These are phyloP conservation scores for Megaptera novaeangliae DNA, from an alignment of 2,113 vertebrate species.

Conservation along the genomic window DNA sequence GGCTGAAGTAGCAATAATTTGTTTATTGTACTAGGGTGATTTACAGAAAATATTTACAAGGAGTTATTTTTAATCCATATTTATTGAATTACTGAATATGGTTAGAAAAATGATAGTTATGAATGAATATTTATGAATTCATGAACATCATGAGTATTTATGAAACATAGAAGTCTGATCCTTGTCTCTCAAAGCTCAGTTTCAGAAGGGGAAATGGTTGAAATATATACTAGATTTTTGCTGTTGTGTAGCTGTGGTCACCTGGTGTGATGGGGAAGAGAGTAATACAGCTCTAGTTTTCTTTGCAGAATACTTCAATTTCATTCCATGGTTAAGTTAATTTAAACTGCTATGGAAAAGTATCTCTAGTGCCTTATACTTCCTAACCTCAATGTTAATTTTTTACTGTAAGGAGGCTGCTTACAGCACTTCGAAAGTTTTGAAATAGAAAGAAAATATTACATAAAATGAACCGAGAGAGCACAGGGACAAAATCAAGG, in stretches of 20 bases:
- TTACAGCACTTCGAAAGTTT: neutral
- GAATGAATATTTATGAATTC: neutral
- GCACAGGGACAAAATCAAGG: neutral
- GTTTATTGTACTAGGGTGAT: neutral
- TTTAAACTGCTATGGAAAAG: neutral
- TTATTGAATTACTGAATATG: neutral
- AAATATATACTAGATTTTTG: neutral
- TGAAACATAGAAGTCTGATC: neutral
- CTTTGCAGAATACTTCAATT: neutral
- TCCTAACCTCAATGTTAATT: neutral
- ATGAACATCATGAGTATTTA: neutral
- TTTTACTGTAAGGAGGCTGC: neutral
- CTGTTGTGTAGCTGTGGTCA: neutral
- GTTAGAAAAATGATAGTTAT: neutral
- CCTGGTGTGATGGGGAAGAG: neutral
- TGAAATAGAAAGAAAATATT: neutral
- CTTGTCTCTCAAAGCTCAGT: neutral
- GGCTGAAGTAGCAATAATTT: neutral
- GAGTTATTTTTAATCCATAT: neutral
- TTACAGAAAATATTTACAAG: neutral
- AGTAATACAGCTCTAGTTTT: neutral
- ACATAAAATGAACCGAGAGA: neutral
- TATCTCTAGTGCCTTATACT: neutral
- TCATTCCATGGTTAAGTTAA: neutral
- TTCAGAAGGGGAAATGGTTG: neutral